Percentiles rank a stretch among this genome's conserved stretches.
phyloP scores from a whole-genome alignment of 2,888 invertebrate species.

The Lithosia quadra region DNA sequence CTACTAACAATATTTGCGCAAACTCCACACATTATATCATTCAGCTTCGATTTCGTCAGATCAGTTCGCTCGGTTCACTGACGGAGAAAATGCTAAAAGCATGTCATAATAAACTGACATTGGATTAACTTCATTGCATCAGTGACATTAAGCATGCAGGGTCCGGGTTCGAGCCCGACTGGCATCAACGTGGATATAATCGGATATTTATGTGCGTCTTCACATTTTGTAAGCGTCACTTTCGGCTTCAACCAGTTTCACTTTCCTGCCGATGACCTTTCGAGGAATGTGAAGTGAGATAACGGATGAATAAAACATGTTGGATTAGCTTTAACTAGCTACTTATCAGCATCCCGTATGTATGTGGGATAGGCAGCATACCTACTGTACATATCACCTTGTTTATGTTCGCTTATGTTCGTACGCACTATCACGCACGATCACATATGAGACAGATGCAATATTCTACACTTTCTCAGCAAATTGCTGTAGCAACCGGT shows the following conservation, averaged over 20 bases:
- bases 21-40: constrained; percentile 59
- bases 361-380: background rate
- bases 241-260: constrained; percentile 80
- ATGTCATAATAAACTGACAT: constrained; percentile 73
- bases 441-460: constrained; percentile 36
- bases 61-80: constrained; percentile 38
- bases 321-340: constrained; percentile 36
- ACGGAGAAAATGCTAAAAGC: constrained; percentile 58
- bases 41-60: constrained; percentile 54
- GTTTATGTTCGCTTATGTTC: background rate
- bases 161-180: constrained; percentile 58
- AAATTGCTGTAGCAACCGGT: constrained; percentile 42
- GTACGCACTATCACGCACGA: constrained; percentile 33
- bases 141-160: constrained; percentile 57
- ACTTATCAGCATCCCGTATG: constrained; percentile 24
- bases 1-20: constrained; percentile 62
- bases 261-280: constrained; percentile 83
- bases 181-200: constrained; percentile 58
- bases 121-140: constrained; percentile 72
- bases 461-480: constrained; percentile 37
- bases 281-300: constrained; percentile 74
- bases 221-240: constrained; percentile 73
- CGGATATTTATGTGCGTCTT: constrained; percentile 70
- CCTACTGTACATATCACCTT: background rate
- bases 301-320: constrained; percentile 75